Base-by-base conservation (phyloP, 1,140 invertebrate genomes). In the Physella acuta region DNA sequence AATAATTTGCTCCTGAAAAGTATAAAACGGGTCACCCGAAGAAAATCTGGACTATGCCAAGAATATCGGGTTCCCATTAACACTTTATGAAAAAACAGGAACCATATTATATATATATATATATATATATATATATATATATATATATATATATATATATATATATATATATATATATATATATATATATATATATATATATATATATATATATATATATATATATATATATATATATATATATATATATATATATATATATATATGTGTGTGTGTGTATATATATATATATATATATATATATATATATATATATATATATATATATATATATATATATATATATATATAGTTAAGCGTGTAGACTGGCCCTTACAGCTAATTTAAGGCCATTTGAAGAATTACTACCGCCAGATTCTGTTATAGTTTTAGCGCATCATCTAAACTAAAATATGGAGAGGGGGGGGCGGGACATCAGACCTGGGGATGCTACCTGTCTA, bases 281-380 rank as follows among this genome's bases (percentile, higher is more conserved):
- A 8, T 44, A 44, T 44, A 8, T 44, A 44, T 44, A 8, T 44
- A 44, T 44, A 8, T 20, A 44, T 44, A 8, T 44, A 11, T 44
- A 44, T 44, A 44, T 44, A 44, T 44, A 44, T 44, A 44, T 44
- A 44, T 44, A 44, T 44, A 44, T 44, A 44, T 44, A 44, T 44
- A 44, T 44, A 44, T 44, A 44, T 44, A 44, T 44, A 44, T 44
- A 44, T 44, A 44, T 44, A 44, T 44, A 44, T 44, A 44, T 44
- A 44, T 44, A 44, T 44, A 44, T 44, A 44, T 44, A 44, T 44
- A 44, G 8, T 11, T 44, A 44, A 11, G 20, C 20, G 20, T 44
- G 20, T 44, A 44, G 8, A 44, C n/a, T n/a, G n/a, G n/a, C n/a
- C n/a, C n/a, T n/a, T n/a, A n/a, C n/a, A n/a, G n/a, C n/a, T n/a